phyloP scores from a whole-genome alignment of 2,888 invertebrate genomes.

The Loripinus fragilis region DNA sequence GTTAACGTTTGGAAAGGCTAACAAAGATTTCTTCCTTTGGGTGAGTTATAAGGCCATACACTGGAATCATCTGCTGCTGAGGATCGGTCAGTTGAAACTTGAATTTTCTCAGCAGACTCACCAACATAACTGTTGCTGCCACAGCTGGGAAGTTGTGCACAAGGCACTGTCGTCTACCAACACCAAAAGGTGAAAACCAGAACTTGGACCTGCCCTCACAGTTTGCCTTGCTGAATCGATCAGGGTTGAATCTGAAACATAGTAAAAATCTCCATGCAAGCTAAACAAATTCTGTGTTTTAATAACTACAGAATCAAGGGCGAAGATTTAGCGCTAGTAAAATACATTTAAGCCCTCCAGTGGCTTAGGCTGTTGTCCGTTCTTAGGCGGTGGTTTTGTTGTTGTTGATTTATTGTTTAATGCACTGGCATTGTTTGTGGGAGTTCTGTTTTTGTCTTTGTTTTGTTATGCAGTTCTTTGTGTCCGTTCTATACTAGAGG shows the following conservation, averaged over 20 bases:
- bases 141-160: constrained; percentile 75
- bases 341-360: too few relatives aligned
- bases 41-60: constrained; percentile 80
- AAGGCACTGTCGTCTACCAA: constrained; percentile 81
- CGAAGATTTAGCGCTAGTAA: too few relatives aligned
- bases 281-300: too few relatives aligned
- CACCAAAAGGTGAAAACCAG: constrained; percentile 82
- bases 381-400: too few relatives aligned
- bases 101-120: constrained; percentile 68
- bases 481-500: too few relatives aligned
- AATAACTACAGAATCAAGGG: too few relatives aligned
- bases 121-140: constrained; percentile 74
- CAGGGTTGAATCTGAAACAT: constrained; percentile 76
- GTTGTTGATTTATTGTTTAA: too few relatives aligned
- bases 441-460: too few relatives aligned
- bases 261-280: too few relatives aligned
- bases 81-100: constrained; percentile 61
- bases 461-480: too few relatives aligned
- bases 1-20: constrained; percentile 70
- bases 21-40: constrained; percentile 83
- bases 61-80: constrained; percentile 76
- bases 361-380: too few relatives aligned
- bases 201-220: constrained; percentile 65
- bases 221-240: constrained; percentile 58
- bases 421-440: too few relatives aligned